phyloP scores from a whole-genome alignment of 2,888 invertebrate species.

The Pherbina coryleti region DNA sequence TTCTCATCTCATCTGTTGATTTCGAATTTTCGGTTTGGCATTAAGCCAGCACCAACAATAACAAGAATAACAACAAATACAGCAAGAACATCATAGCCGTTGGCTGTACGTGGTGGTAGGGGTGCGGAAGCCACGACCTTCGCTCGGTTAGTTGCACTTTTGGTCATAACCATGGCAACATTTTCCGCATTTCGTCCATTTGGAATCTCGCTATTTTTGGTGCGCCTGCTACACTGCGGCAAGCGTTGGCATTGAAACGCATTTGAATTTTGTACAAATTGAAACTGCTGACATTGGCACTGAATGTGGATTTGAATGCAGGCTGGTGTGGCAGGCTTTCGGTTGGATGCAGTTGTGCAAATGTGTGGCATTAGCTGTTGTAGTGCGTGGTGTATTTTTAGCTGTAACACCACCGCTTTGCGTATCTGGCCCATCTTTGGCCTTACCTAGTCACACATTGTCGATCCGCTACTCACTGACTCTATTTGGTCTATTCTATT shows the following conservation, averaged over 20 bases:
- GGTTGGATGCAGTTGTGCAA: not conserved
- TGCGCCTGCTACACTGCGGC: not conserved
- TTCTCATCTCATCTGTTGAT: conserved; percentile 12
- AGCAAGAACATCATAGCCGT: conserved; percentile 11
- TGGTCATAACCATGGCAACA: conserved; percentile 34
- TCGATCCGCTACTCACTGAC: not conserved
- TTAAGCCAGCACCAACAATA: conserved; percentile 41
- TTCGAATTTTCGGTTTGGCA: conserved; percentile 43
- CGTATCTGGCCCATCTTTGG: conserved; percentile 7
- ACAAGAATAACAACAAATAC: conserved; percentile 34
- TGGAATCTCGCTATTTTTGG: conserved; percentile 31
- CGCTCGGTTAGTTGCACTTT: conserved; percentile 50
- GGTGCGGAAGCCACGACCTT: conserved; percentile 46
- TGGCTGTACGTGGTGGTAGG: not conserved
- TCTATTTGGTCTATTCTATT: conserved; percentile 7
- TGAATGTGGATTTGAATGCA: conserved; percentile 7
- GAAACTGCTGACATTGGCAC: conserved; percentile 38
- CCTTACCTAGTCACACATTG: conserved; percentile 33
- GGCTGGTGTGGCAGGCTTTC: not conserved
- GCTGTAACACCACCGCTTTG: not conserved
- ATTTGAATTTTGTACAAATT: conserved; percentile 31
- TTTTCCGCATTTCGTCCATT: conserved; percentile 30
- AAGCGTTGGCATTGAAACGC: conserved; percentile 36
- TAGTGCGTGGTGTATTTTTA: conserved; percentile 14
- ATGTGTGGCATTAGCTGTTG: conserved; percentile 18